A percentile compares a stretch with the other conserved stretches of the same genome.
phyloP scores from a whole-genome alignment of 2,113 vertebrate species.

The Triplophysa rosa region DNA sequence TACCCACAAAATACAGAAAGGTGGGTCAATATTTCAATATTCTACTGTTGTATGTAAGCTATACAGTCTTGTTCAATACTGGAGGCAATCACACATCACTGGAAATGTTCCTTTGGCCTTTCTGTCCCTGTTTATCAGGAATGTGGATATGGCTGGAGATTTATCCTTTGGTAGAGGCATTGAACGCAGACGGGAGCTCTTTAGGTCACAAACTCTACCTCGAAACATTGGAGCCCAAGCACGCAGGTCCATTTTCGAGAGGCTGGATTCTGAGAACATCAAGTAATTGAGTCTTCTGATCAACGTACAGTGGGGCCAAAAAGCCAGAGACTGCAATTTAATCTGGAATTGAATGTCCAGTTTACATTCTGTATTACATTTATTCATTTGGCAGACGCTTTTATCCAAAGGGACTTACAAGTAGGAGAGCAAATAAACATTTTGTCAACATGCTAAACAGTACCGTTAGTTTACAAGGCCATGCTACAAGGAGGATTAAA shows the following conservation, averaged over 20 bases:
- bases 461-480: too few species aligned
- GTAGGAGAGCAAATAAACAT: too few species aligned
- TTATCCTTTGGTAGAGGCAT: slow-evolving; percentile 63
- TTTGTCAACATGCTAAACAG: too few species aligned
- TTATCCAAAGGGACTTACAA: too few species aligned
- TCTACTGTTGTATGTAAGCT: neutral
- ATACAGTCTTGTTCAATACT: neutral
- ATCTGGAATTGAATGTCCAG: too few species aligned
- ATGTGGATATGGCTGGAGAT: slow-evolving; percentile 60
- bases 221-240: slow-evolving; percentile 81
- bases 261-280: slow-evolving; percentile 78
- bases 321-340: too few species aligned
- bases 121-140: slow-evolving; percentile 57
- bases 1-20: slow-evolving; percentile 63
- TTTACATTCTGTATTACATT: too few species aligned
- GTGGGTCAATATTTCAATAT: slow-evolving; percentile 53
- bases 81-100: slow-evolving; percentile 5
- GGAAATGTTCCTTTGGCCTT: neutral
- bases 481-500: too few species aligned
- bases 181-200: slow-evolving; percentile 85
- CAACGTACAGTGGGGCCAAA: neutral
- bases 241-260: slow-evolving; percentile 86
- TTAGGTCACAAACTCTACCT: slow-evolving; percentile 93
- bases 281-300: slow-evolving; percentile 69
- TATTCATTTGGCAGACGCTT: too few species aligned